These are phyloP conservation scores for Macrophya annulata DNA, from an alignment of 2,888 invertebrate species.

Conservation along the genomic window DNA sequence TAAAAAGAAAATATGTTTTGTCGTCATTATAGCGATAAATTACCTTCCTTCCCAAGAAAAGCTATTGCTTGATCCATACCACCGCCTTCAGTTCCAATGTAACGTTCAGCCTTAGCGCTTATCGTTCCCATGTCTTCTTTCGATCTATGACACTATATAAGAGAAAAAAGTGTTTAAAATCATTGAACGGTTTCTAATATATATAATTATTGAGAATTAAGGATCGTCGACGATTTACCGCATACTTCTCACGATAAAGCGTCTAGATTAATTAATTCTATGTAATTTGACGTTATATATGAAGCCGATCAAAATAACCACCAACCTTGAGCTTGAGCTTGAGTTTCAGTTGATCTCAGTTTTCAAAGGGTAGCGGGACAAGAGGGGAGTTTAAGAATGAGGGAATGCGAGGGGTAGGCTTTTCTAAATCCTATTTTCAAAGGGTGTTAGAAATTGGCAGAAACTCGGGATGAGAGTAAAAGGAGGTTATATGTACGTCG, in stretches of 20 bases:
- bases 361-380: not conserved
- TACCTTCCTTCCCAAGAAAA: slow-evolving; percentile 91
- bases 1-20: not conserved
- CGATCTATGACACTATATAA: slow-evolving; percentile 70
- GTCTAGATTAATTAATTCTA: slow-evolving; percentile 40
- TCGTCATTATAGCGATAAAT: slow-evolving; percentile 48
- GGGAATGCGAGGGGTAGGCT: not conserved
- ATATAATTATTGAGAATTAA: not conserved
- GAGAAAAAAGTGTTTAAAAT: not conserved
- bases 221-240: not conserved
- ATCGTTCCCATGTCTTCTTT: slow-evolving; percentile 89
- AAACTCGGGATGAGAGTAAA: not conserved
- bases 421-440: slow-evolving; percentile 20
- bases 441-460: slow-evolving; percentile 19
- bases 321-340: not conserved
- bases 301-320: slow-evolving; percentile 38
- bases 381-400: not conserved
- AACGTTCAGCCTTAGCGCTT: slow-evolving; percentile 94
- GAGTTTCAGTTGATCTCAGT: slow-evolving; percentile 5
- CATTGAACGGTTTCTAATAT: not conserved
- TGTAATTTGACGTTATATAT: slow-evolving; percentile 34
- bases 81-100: slow-evolving; percentile 98
- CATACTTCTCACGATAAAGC: not conserved
- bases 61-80: slow-evolving; percentile 99
- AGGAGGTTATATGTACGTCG: not conserved